Percentiles rank a stretch among this genome's conserved stretches.
Conservation (phyloP, 2,888 invertebrate species). For the Cerceris ruficornis region DNA sequence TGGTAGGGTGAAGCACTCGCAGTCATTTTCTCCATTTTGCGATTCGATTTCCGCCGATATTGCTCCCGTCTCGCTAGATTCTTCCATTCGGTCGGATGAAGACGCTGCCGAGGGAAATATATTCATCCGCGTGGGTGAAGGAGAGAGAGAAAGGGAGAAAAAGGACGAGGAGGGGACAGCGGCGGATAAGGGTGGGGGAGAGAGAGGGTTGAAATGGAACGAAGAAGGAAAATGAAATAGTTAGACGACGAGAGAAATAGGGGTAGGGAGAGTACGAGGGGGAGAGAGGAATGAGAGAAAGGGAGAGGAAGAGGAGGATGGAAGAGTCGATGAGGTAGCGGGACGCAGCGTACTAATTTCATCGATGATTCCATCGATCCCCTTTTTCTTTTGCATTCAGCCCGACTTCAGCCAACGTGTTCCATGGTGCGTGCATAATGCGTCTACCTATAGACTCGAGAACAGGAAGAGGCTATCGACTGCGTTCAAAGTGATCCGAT, state of each 20-base stretch:
- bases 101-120: constrained; percentile 67
- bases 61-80: constrained; percentile 75
- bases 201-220: constrained; percentile 16
- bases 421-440: constrained; percentile 53
- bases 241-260: not conserved
- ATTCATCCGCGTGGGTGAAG: constrained; percentile 47
- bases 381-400: constrained; percentile 17
- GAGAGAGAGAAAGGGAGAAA: constrained; percentile 17
- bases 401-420: constrained; percentile 35
- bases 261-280: not conserved
- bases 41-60: constrained; percentile 80
- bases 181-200: constrained; percentile 16
- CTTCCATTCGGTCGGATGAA: constrained; percentile 74
- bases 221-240: constrained; percentile 8
- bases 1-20: constrained; percentile 62
- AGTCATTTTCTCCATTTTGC: constrained; percentile 79
- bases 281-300: not conserved
- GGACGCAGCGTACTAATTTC: constrained; percentile 60
- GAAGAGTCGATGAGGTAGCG: constrained; percentile 6
- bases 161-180: constrained; percentile 11
- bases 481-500: constrained; percentile 29
- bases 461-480: constrained; percentile 24
- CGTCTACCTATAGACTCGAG: constrained; percentile 40
- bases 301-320: not conserved
- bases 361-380: constrained; percentile 44